Evolutionary conservation across 2,888 invertebrate species (phyloP).

Genomic region (Rhaphigaster nebulosa): DNA sequence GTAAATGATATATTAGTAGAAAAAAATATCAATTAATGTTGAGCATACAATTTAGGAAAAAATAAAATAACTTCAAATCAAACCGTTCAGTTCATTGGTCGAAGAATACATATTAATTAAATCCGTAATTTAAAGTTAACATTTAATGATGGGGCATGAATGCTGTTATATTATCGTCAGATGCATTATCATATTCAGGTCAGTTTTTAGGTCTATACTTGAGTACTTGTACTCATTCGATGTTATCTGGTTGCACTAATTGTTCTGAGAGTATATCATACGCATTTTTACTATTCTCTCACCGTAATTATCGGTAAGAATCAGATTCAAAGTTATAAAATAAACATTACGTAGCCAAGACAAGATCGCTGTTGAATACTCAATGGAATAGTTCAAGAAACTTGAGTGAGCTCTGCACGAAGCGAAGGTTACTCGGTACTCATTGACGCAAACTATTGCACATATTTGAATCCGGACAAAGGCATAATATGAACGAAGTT

Average conservation of each 20-base stretch:
- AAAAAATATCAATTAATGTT: too few species aligned
- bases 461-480: conserved; percentile 1
- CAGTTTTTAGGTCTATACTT: too few species aligned
- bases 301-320: not conserved
- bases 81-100: too few species aligned
- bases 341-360: not conserved
- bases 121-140: not conserved
- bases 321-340: not conserved
- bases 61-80: too few species aligned
- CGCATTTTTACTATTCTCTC: not conserved
- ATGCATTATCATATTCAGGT: not conserved
- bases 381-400: conserved; percentile 28
- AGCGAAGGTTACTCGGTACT: not conserved
- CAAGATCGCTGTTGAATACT: not conserved
- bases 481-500: not conserved
- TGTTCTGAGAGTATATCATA: not conserved
- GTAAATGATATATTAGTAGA: too few species aligned
- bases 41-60: too few species aligned
- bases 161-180: not conserved
- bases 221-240: not conserved
- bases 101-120: too few species aligned
- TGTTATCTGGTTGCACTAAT: not conserved
- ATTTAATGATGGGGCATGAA: not conserved
- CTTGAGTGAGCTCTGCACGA: not conserved
- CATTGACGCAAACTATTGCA: conserved; percentile 40